Conservation (phyloP, 2,888 invertebrate species). For the Macrophya annulata region DNA sequence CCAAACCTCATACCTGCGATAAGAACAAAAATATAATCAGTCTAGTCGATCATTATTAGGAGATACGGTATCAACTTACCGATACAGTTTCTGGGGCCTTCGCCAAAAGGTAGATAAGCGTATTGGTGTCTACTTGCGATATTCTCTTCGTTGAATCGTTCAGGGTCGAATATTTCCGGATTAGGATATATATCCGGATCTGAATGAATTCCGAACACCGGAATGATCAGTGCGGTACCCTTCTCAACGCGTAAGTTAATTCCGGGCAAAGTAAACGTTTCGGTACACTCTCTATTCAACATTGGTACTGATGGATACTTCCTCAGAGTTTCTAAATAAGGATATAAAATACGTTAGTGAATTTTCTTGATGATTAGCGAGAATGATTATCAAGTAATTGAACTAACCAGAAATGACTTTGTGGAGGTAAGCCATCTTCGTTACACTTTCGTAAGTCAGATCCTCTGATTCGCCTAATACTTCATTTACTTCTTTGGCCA, state of each 20-base stretch:
- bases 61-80: background rate
- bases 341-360: background rate
- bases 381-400: background rate
- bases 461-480: slow-evolving; percentile 79
- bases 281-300: slow-evolving; percentile 80
- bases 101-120: too few species aligned
- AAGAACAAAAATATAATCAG: background rate
- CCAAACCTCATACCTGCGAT: background rate
- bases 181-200: slow-evolving; percentile 50
- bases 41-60: background rate
- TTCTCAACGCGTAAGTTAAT: slow-evolving; percentile 72
- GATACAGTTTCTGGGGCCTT: background rate
- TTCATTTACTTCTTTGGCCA: slow-evolving; percentile 80
- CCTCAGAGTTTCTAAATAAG: slow-evolving; percentile 77
- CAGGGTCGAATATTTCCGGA: background rate
- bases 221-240: slow-evolving; percentile 49
- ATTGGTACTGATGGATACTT: slow-evolving; percentile 81
- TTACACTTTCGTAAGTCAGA: slow-evolving; percentile 82
- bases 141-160: background rate
- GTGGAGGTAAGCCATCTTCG: slow-evolving; percentile 82
- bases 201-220: slow-evolving; percentile 29
- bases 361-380: background rate
- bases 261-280: slow-evolving; percentile 80
- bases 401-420: background rate
- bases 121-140: background rate